A percentile compares a stretch with the other conserved stretches of the same genome.
Evolutionary conservation across 2,113 vertebrate genomes (phyloP).

Genomic region (Eulemur rufifrons): DNA sequence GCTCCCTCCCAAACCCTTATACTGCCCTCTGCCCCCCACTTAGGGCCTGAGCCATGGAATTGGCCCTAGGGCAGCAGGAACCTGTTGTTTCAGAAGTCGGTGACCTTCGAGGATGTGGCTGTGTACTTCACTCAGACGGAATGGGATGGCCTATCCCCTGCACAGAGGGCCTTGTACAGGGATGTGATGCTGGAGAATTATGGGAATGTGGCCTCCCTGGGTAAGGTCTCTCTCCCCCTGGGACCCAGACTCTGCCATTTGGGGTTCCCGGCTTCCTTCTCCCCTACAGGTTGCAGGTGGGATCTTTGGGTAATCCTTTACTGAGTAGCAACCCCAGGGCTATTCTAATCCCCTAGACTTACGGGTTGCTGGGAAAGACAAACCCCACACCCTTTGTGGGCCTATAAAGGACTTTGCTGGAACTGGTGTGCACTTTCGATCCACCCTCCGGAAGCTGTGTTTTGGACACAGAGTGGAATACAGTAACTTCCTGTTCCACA

Average conservation of each 20-base stretch:
- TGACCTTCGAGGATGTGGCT: slow-evolving; percentile 78
- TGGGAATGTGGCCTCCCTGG: slow-evolving; percentile 70
- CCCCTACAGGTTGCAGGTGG: neutral
- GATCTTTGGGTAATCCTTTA: slow-evolving; percentile 19
- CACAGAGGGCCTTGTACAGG: slow-evolving; percentile 75
- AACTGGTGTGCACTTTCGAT: neutral
- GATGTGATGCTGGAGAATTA: slow-evolving; percentile 80
- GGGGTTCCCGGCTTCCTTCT: slow-evolving; percentile 20
- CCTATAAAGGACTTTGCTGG: neutral
- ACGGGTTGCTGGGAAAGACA: neutral
- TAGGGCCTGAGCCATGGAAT: slow-evolving; percentile 74
- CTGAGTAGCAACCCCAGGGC: neutral
- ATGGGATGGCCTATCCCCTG: slow-evolving; percentile 68
- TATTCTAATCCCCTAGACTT: neutral
- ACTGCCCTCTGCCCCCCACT: slow-evolving; percentile 75
- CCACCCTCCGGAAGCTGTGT: neutral
- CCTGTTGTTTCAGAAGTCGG: slow-evolving; percentile 80
- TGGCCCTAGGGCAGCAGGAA: slow-evolving; percentile 78
- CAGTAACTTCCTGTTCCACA: neutral
- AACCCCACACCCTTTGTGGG: neutral
- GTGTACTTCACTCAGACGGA: slow-evolving; percentile 75
- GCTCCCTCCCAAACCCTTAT: slow-evolving; percentile 66
- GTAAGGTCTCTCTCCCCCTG: slow-evolving; percentile 53
- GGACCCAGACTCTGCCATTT: neutral
- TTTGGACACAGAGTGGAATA: slow-evolving; percentile 13